Conservation (phyloP, 2,113 vertebrate genomes). For the Galemys pyrenaicus region DNA sequence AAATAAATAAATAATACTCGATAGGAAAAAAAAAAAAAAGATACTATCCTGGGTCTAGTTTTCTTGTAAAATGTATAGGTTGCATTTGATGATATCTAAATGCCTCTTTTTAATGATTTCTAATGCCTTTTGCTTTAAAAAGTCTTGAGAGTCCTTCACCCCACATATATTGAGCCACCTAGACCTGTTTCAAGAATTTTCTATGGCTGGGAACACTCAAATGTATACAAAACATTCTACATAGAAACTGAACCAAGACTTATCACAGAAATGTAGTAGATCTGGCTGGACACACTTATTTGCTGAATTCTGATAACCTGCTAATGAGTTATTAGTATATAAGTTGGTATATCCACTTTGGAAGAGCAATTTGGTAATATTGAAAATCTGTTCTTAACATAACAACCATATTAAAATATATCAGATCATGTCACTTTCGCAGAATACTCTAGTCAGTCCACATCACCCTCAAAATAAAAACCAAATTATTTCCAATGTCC, state of each 20-base stretch:
- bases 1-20: too few relatives aligned
- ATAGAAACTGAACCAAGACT: background rate
- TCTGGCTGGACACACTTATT: background rate
- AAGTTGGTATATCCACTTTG: background rate
- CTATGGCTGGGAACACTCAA: background rate
- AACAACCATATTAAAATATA: background rate
- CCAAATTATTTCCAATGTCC: background rate
- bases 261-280: background rate
- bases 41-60: background rate
- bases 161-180: background rate
- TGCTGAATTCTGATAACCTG: background rate
- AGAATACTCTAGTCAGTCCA: background rate
- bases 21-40: too few relatives aligned
- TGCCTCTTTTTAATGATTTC: background rate
- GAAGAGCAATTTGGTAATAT: background rate
- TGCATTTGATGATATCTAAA: background rate
- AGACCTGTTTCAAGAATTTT: background rate
- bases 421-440: background rate
- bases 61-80: background rate
- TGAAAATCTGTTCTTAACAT: background rate
- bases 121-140: background rate
- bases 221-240: background rate
- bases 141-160: background rate
- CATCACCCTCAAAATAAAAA: background rate
- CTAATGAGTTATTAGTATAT: background rate